Conservation (phyloP, 1,140 invertebrate genomes). For the Phymastichus coffea region DNA sequence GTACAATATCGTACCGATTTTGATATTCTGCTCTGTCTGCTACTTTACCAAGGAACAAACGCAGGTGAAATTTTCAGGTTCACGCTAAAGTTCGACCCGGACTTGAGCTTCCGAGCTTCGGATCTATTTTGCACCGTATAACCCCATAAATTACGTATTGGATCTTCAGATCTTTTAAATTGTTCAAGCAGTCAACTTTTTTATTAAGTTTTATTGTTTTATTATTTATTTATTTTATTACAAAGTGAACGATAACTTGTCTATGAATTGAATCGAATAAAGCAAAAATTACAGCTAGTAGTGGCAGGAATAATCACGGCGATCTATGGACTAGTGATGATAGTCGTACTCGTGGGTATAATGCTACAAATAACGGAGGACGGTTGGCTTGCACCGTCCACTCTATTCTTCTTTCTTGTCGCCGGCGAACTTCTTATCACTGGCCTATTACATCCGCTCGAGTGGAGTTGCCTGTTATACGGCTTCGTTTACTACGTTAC, state of each 20-base stretch:
- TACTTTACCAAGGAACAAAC: slow-evolving; percentile 89
- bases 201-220: too few relatives aligned
- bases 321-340: slow-evolving; percentile 95
- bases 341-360: slow-evolving; percentile 98
- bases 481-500: slow-evolving; percentile 93
- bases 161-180: too few relatives aligned
- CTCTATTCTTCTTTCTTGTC: slow-evolving; percentile 95
- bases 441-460: slow-evolving; percentile 97
- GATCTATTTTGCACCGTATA: too few relatives aligned
- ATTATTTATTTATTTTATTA: too few relatives aligned
- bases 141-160: too few relatives aligned
- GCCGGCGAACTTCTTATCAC: slow-evolving; percentile 94
- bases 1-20: slow-evolving; percentile 78
- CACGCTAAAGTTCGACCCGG: too few relatives aligned
- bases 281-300: slow-evolving; percentile 80
- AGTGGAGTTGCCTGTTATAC: slow-evolving; percentile 95
- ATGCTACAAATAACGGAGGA: slow-evolving; percentile 94
- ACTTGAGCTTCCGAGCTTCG: too few relatives aligned
- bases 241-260: too few relatives aligned
- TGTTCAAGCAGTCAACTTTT: too few relatives aligned
- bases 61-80: too few relatives aligned
- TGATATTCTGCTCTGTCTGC: slow-evolving; percentile 88
- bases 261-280: too few relatives aligned
- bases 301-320: slow-evolving; percentile 95
- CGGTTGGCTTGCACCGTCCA: slow-evolving; percentile 90